These are phyloP conservation scores for Eutrigla gurnardus DNA, from an alignment of 2,797 vertebrate species.

Conservation along the genomic window DNA sequence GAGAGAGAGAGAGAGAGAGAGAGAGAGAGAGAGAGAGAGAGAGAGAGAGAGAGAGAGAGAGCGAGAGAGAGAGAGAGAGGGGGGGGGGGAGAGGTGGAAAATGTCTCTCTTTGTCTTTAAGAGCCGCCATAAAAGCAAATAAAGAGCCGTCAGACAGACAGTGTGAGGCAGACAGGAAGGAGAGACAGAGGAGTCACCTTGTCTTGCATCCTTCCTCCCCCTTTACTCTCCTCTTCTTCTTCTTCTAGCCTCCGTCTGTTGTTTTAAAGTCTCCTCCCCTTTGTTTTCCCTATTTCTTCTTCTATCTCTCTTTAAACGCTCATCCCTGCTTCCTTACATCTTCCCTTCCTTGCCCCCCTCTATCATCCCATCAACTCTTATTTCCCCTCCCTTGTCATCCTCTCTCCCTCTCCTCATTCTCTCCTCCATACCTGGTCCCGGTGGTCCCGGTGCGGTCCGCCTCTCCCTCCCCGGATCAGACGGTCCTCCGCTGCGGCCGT, in stretches of 20 bases:
- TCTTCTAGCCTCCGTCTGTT: constrained; percentile 23
- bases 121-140: constrained; percentile 56
- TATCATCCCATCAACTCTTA: too few species aligned
- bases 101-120: constrained; percentile 65
- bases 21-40: too few species aligned
- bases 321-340: background rate
- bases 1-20: background rate
- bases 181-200: constrained; percentile 48
- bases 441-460: constrained; percentile 14
- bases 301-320: background rate
- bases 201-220: constrained; percentile 32
- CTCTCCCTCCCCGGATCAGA: background rate
- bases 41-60: too few species aligned
- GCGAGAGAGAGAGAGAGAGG: too few species aligned
- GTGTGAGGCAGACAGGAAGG: constrained; percentile 42
- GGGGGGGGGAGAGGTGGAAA: constrained; percentile 23
- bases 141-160: constrained; percentile 18
- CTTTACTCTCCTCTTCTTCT: constrained; percentile 2
- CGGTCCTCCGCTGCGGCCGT: too few species aligned
- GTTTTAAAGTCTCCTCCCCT: constrained; percentile 25
- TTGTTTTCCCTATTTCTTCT: background rate
- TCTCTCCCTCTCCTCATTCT: background rate
- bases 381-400: background rate
- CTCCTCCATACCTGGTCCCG: constrained; percentile 72
- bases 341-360: background rate